phyloP scores from a whole-genome alignment of 2,888 invertebrate species.

The Allolobophora icterica region DNA sequence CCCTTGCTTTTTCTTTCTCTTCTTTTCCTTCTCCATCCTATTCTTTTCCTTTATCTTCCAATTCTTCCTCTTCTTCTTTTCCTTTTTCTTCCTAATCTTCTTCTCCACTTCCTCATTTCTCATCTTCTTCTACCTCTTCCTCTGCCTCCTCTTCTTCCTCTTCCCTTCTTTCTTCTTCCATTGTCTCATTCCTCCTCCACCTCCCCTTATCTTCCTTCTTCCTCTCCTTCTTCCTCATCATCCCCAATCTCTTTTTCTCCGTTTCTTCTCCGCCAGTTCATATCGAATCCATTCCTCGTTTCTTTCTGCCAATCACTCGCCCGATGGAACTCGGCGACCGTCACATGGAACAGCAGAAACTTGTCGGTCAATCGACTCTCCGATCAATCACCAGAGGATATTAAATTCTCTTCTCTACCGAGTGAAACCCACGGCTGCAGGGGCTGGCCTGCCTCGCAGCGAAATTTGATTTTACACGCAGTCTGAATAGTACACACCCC shows the following conservation, averaged over 20 bases:
- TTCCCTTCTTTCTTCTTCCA: neutral
- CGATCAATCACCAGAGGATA: neutral
- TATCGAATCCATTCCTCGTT: neutral
- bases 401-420: neutral
- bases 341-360: neutral
- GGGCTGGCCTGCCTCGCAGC: neutral
- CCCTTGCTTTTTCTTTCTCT: neutral
- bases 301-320: neutral
- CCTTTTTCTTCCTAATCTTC: neutral
- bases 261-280: neutral
- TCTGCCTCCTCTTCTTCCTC: neutral
- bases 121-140: neutral
- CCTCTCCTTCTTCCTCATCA: neutral
- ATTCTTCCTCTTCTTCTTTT: neutral
- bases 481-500: neutral
- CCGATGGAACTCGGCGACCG: neutral
- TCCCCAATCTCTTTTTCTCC: neutral
- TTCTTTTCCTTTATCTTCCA: neutral
- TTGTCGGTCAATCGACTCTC: neutral
- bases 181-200: neutral
- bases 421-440: neutral
- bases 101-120: neutral
- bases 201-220: neutral
- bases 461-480: conserved; percentile 10
- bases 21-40: neutral